Percentiles rank a stretch among this genome's conserved stretches.
Evolutionary conservation across 2,888 invertebrate genomes (phyloP).

Genomic region (Sialis lutaria): DNA sequence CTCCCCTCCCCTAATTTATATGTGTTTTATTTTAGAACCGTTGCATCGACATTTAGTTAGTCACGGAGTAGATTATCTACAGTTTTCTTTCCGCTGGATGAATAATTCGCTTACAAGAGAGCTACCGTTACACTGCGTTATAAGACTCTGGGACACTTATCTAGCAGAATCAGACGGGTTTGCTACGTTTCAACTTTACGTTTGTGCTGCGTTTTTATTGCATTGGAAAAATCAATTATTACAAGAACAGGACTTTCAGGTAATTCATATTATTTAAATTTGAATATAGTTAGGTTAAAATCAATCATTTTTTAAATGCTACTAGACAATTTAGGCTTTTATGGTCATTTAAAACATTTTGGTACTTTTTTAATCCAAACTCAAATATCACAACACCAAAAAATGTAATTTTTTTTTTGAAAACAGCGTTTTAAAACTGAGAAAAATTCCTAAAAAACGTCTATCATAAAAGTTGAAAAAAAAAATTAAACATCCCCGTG

Average conservation of each 20-base stretch:
- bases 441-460: too few relatives aligned
- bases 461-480: too few relatives aligned
- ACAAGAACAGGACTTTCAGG: conserved; percentile 90
- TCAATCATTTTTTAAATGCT: too few relatives aligned
- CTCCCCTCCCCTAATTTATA: too few relatives aligned
- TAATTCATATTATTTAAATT: conserved; percentile 18
- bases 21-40: conserved; percentile 39
- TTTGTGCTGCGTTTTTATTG: conserved; percentile 95
- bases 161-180: conserved; percentile 91
- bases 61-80: conserved; percentile 94
- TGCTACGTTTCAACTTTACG: conserved; percentile 94
- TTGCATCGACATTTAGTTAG: conserved; percentile 82
- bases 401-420: too few relatives aligned
- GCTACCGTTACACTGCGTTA: conserved; percentile 89
- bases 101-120: conserved; percentile 97
- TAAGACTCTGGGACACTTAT: conserved; percentile 98
- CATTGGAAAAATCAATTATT: conserved; percentile 85
- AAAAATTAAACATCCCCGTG: too few relatives aligned
- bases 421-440: too few relatives aligned
- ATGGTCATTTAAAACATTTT: too few relatives aligned
- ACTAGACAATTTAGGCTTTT: too few relatives aligned
- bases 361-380: too few relatives aligned
- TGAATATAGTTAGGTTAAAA: not conserved
- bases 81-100: conserved; percentile 99
- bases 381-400: too few relatives aligned